A percentile compares a stretch with the other conserved stretches of the same genome.
Conservation (phyloP, 2,888 invertebrate genomes). For the Parasteatoda lunata region DNA sequence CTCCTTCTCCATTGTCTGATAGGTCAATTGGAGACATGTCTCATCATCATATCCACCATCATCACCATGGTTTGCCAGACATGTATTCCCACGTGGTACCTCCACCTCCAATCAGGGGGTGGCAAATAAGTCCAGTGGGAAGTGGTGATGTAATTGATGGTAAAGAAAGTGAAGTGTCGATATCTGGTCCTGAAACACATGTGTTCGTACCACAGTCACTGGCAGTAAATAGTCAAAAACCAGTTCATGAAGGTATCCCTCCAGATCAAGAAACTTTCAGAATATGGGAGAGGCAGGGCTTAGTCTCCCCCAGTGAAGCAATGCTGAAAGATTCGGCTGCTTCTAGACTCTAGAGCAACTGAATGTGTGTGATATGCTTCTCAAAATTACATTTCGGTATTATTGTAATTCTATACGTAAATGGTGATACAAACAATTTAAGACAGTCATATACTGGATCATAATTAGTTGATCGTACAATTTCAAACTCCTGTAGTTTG, state of each 20-base stretch:
- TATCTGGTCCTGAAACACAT: constrained; percentile 42
- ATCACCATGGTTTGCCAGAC: constrained; percentile 35
- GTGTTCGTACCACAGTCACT: constrained; percentile 32
- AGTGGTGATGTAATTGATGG: constrained; percentile 30
- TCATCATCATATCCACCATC: constrained; percentile 42
- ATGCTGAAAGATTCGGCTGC: constrained; percentile 62
- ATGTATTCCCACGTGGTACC: constrained; percentile 16
- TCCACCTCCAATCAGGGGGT: constrained; percentile 7
- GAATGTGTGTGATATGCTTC: constrained; percentile 20
- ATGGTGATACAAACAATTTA: not conserved
- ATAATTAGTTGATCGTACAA: not conserved
- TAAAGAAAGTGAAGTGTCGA: constrained; percentile 39
- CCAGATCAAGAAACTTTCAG: constrained; percentile 42
- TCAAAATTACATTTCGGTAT: not conserved
- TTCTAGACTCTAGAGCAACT: constrained; percentile 40
- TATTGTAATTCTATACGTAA: not conserved
- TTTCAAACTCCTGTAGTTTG: not conserved
- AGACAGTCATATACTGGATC: not conserved
- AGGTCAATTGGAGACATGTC: constrained; percentile 16
- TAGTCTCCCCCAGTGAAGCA: constrained; percentile 53
- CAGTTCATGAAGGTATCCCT: constrained; percentile 19
- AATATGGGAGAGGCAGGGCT: constrained; percentile 43
- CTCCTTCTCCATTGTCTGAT: constrained; percentile 35
- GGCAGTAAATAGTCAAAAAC: constrained; percentile 11
- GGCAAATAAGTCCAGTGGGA: constrained; percentile 37